Evolutionary conservation across 2,113 vertebrate species (phyloP), one percentile per base, ranked within the genome.

Genomic region (Hippocampus mohnikei): DNA sequence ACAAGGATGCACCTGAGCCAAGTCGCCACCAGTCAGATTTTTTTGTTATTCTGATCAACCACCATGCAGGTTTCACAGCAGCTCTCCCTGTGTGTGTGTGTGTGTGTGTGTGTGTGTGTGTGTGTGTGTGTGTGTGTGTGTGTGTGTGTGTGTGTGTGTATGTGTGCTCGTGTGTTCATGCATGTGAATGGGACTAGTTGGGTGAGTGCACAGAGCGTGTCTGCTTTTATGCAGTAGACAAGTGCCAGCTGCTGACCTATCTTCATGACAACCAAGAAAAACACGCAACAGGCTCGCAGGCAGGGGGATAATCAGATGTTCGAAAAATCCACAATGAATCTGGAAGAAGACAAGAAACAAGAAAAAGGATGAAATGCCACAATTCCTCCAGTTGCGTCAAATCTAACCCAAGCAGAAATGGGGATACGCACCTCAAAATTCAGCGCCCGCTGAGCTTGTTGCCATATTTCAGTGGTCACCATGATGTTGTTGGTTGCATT

Each of bases 1-100:
- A 78, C 33, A 74, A 46, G 61, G 76, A 86, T 73, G 83, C 88
- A 88, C 87, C 86, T 90, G 86, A 90, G 87, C 81, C 74, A 67
- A 37, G 63, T 70, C 42, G 72, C 53, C 71, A 55, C 81, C 83
- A 86, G 79, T 88, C 81, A 71, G 46, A 60, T 53, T 61, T 53
- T 61, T 72, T 85, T 77, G 63, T 63, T 74, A 86, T 85, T 85
- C 82, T 70, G 80, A 77, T 88, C 85, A 83, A 83, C 56, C 67
- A 70, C 23, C 37, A 67, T 69, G 74, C 78, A 78, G 81, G 69
- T 84, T 81, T 76, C 76, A 74, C 75, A 44, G 13, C n/a, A 64
- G n/a, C 10, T 25, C 15, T 8, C n/a, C 13, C 1, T 21, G 13
- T 20, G 7, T 66, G 25, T 33, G 64, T 69, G 44, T 11, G 67